These are phyloP conservation scores for Thereva nobilitata DNA, from an alignment of 2,888 invertebrate genomes.

Conservation along the genomic window DNA sequence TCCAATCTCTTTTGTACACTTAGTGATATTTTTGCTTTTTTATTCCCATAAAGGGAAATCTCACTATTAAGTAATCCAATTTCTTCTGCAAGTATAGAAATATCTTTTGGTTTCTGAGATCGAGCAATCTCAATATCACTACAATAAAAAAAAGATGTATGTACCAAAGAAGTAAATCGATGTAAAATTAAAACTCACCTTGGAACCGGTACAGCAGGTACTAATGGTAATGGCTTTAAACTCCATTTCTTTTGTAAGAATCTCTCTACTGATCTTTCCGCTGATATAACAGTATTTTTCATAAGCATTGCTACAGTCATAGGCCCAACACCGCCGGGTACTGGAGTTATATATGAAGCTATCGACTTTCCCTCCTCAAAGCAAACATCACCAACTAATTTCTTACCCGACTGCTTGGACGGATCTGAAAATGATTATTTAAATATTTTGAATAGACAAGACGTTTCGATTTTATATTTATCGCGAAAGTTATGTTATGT, in stretches of 20 bases:
- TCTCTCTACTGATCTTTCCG: slow-evolving; percentile 66
- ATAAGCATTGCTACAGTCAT: slow-evolving; percentile 95
- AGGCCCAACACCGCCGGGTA: slow-evolving; percentile 90
- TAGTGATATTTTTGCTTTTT: slow-evolving; percentile 91
- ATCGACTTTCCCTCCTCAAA: slow-evolving; percentile 77
- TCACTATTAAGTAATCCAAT: slow-evolving; percentile 81
- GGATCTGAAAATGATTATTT: slow-evolving; percentile 64
- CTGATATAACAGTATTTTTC: slow-evolving; percentile 88
- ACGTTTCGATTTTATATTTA: too few species aligned
- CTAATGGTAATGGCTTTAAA: slow-evolving; percentile 68
- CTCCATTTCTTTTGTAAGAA: slow-evolving; percentile 68
- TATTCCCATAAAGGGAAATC: slow-evolving; percentile 87
- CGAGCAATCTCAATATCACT: slow-evolving; percentile 91
- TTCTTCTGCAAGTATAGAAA: slow-evolving; percentile 76
- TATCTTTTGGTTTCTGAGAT: slow-evolving; percentile 84
- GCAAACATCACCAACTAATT: slow-evolving; percentile 94
- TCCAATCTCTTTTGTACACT: slow-evolving; percentile 76
- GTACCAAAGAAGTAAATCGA: slow-evolving; percentile 4
- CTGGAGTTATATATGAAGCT: slow-evolving; percentile 85
- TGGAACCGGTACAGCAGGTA: slow-evolving; percentile 76
- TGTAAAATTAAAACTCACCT: slow-evolving; percentile 61
- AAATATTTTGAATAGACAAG: neutral
- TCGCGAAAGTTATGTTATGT: too few species aligned
- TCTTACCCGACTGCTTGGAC: slow-evolving; percentile 76
- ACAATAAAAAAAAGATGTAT: slow-evolving; percentile 39